A percentile compares a stretch with the other conserved stretches of the same genome.
These are phyloP conservation scores for Homarus gammarus DNA, from an alignment of 2,888 invertebrate species.

Conservation along the genomic window DNA sequence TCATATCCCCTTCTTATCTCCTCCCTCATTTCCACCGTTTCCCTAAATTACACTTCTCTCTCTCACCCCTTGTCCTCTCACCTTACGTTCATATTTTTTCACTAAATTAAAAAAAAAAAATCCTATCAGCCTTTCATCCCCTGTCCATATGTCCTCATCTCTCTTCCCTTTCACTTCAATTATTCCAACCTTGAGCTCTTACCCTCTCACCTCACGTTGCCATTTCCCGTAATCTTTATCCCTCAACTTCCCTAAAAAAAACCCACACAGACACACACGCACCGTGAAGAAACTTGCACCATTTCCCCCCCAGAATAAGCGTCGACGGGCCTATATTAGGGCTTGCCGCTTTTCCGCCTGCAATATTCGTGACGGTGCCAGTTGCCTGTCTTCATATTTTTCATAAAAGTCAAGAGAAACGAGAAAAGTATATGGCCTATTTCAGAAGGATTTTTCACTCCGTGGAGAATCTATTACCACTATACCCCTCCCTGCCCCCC, in stretches of 20 bases:
- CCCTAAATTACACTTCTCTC: no score
- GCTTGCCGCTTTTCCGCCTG: background rate
- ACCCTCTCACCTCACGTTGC: background rate
- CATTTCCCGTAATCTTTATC: background rate
- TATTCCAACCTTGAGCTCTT: no score
- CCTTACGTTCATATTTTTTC: background rate
- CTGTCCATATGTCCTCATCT: no score
- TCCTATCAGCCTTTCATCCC: no score
- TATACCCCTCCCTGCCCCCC: no score
- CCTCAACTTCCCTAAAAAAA: background rate
- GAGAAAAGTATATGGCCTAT: background rate
- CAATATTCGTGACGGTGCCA: background rate
- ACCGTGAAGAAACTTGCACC: background rate
- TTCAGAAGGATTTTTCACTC: background rate
- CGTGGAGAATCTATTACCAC: no score
- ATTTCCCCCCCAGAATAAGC: background rate
- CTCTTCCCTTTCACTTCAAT: no score
- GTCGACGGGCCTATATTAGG: background rate
- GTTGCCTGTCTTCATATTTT: conserved; percentile 5
- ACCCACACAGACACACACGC: no score
- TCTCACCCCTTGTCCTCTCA: no score
- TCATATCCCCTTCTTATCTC: no score
- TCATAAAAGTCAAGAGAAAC: conserved; percentile 1
- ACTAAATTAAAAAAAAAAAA: no score
- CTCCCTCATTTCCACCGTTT: no score